phyloP scores from a whole-genome alignment of 35 echinoderm and acorn worm genomes.

The Apostichopus parvimensis region DNA sequence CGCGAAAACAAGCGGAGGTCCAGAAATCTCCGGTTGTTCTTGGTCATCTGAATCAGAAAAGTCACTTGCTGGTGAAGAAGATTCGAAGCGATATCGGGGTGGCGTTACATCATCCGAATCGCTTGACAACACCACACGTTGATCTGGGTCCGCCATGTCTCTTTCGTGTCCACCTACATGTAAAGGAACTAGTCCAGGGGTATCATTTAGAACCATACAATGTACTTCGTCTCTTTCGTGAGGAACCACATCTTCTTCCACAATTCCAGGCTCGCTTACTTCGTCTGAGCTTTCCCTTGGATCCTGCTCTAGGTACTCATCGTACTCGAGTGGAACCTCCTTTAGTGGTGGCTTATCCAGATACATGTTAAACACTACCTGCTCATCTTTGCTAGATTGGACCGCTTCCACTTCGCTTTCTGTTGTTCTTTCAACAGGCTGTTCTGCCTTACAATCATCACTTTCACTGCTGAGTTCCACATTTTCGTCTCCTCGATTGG shows the following conservation, averaged over 20 bases:
- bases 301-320: background rate
- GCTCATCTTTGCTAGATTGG: background rate
- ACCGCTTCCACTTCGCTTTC: background rate
- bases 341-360: constrained; percentile 3
- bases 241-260: background rate
- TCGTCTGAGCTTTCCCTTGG: background rate
- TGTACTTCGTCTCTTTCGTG: background rate
- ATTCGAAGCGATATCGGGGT: constrained; percentile 21
- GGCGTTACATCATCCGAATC: constrained; percentile 39
- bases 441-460: background rate
- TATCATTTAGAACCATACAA: background rate
- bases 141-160: background rate
- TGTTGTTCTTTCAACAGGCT: background rate
- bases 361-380: constrained; percentile 34
- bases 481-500: no score
- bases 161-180: no score
- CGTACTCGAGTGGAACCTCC: background rate
- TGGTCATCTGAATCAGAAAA: constrained; percentile 41
- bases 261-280: background rate
- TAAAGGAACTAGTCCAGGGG: no score
- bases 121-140: background rate
- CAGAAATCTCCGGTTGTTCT: background rate
- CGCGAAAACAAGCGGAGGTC: constrained; percentile 20
- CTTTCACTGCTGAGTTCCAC: background rate
- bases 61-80: constrained; percentile 16